Evolutionary conservation across 1,140 invertebrate species (phyloP).

Genomic region (Ostrea edulis): DNA sequence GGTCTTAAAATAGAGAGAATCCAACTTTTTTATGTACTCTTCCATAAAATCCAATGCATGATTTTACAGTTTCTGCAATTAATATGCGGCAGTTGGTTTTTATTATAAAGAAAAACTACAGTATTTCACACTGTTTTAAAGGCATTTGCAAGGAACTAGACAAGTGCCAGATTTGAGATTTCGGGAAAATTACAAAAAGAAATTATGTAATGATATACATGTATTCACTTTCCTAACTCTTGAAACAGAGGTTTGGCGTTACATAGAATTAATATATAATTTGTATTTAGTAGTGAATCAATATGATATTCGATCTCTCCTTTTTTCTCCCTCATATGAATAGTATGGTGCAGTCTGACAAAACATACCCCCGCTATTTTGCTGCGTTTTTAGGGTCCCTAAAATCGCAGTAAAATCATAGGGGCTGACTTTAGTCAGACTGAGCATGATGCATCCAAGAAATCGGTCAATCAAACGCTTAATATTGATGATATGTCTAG

Average conservation of each 20-base stretch:
- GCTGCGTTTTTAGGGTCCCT: too few species aligned
- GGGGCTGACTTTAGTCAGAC: background rate
- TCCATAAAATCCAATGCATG: background rate
- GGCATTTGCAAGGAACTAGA: background rate
- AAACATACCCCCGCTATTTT: too few species aligned
- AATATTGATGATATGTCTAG: background rate
- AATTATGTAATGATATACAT: too few species aligned
- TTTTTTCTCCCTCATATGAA: too few species aligned
- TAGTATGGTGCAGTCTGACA: too few species aligned
- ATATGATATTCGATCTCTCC: too few species aligned
- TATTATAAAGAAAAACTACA: background rate
- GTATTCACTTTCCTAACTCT: too few species aligned
- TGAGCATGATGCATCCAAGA: background rate
- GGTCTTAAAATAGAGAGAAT: background rate
- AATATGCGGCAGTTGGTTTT: background rate
- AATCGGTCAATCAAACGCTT: slow-evolving; percentile 1
- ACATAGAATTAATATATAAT: too few species aligned
- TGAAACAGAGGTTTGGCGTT: too few species aligned
- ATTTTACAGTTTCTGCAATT: background rate
- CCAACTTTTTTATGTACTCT: background rate
- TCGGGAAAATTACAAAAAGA: background rate
- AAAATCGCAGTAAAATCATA: background rate
- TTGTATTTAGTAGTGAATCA: too few species aligned
- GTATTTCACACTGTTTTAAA: background rate
- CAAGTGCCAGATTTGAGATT: background rate